Evolutionary conservation across 2,113 vertebrate genomes (phyloP).

Genomic region (Arizona elegans): DNA sequence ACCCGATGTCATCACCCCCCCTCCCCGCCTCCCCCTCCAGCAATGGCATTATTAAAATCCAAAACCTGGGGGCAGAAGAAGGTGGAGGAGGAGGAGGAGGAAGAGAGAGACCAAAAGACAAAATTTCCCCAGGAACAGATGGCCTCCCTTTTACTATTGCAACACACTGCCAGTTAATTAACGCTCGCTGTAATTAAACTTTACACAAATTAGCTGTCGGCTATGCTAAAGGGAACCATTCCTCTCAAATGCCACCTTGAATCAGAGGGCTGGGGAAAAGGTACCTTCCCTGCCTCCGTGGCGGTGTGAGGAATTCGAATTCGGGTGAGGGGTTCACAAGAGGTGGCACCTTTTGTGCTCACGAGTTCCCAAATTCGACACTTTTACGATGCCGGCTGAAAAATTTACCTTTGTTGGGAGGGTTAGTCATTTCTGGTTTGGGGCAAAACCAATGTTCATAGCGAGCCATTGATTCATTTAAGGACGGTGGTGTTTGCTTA

Average conservation of each 20-base stretch:
- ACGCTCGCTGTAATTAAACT: conserved; percentile 84
- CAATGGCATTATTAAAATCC: conserved; percentile 51
- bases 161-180: conserved; percentile 83
- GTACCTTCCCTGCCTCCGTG: conserved; percentile 61
- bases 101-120: background rate
- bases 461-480: too few species aligned
- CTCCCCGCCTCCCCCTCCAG: background rate
- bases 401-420: background rate
- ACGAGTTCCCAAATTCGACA: background rate
- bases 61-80: conserved; percentile 49
- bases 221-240: conserved; percentile 77
- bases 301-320: conserved; percentile 28
- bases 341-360: background rate
- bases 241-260: conserved; percentile 78
- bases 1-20: conserved; percentile 18
- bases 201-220: conserved; percentile 84
- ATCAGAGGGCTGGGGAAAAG: conserved; percentile 62
- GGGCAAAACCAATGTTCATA: too few species aligned
- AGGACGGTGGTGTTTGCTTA: too few species aligned
- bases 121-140: conserved; percentile 70
- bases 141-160: conserved; percentile 66
- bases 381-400: background rate
- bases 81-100: background rate
- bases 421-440: too few species aligned
- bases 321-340: background rate